Evolutionary conservation across 2,113 vertebrate genomes (phyloP).

Genomic region (Heterocephalus glaber): DNA sequence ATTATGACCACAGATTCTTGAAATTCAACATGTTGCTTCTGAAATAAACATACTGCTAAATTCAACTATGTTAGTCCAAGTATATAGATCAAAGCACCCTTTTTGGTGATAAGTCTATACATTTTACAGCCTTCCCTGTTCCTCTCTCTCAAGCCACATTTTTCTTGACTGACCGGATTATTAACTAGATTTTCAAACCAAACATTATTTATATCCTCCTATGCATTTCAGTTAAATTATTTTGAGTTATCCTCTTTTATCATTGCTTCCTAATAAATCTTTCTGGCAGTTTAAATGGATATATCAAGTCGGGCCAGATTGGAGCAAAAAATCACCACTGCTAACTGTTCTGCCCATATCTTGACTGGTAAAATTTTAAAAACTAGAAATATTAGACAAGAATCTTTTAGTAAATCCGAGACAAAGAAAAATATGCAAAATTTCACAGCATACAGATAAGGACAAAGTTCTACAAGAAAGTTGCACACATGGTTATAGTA

Average conservation of each 20-base stretch:
- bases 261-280: constrained; percentile 70
- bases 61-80: constrained; percentile 9
- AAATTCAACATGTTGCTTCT: constrained; percentile 39
- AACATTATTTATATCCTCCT: constrained; percentile 72
- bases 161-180: constrained; percentile 58
- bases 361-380: not conserved
- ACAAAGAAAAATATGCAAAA: constrained; percentile 52
- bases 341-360: not conserved
- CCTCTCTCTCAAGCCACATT: not conserved
- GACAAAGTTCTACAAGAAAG: not conserved
- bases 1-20: constrained; percentile 12
- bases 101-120: not conserved
- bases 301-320: constrained; percentile 59
- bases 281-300: constrained; percentile 60
- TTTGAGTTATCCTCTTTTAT: constrained; percentile 68
- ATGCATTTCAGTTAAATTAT: constrained; percentile 72
- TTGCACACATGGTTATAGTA: not conserved
- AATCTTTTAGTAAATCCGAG: constrained; percentile 56
- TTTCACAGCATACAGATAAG: not conserved
- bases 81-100: not conserved
- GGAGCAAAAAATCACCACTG: constrained; percentile 46
- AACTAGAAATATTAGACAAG: constrained; percentile 36
- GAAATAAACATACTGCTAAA: constrained; percentile 57
- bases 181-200: constrained; percentile 67
- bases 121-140: not conserved